Base-by-base conservation (phyloP, 1,140 invertebrate species). In the Pogonognathellus flavescens region DNA sequence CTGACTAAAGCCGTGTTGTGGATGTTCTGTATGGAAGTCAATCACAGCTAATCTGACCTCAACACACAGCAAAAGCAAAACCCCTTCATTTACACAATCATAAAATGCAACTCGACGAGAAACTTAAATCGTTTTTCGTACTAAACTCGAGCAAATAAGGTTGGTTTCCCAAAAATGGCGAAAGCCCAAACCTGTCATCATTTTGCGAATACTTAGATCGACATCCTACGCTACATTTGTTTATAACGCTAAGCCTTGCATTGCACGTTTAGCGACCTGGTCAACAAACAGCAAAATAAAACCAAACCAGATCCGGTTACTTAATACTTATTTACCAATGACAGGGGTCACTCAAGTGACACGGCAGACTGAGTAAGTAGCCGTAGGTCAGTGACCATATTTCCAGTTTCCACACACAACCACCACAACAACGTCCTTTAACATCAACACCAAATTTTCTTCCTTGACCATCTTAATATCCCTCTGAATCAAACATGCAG, bases 131-230 rank as follows among this genome's bases (percentile, higher is more conserved):
- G 70, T 31, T 76, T 76, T 76, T 76, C 70, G 70, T 76, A 76
- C 41, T 76, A 76, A 76, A 76, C 41, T 76, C 70, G 41, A 76
- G 70, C 70, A 76, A 76, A 76, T 76, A 76, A 76, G 70, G 70
- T 31, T 76, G 70, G 31, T 76, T 76, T 76, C 70, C 70, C 70
- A 16, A 76, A 76, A 76, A 76, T 76, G 70, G 52, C 55, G 52
- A 59, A 55, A 82, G 80, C 22, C 70, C 52, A 82, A 82, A 82
- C 80, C 80, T 82, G 80, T 82, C 80, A 82, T 82, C 80, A 82
- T 82, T 82, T 82, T 52, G n/a, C 53, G 80, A 82, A 82, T 25
- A 82, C 80, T 59, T 22, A 57, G 55, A 82, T 82, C 55, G 80
- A 82, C 80, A 82, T 55, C 80, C 80, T 82, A 82, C 80, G 55